Conservation (phyloP, 2,888 invertebrate species). For the Stenolophus ochropezus region DNA sequence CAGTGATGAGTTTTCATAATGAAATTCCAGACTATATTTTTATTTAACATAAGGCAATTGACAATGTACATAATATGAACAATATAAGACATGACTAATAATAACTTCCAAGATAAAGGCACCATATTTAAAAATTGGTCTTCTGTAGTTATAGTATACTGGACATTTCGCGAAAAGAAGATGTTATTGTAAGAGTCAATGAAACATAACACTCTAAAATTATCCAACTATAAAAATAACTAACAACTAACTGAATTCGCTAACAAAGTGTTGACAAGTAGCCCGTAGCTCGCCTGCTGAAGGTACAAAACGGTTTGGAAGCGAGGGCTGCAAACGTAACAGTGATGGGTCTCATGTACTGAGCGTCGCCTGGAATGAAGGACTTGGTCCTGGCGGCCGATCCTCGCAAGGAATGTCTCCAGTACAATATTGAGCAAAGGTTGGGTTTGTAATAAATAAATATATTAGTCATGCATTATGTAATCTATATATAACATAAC, state of each 20-base stretch:
- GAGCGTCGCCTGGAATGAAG: slow-evolving; percentile 19
- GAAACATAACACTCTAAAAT: slow-evolving; percentile 47
- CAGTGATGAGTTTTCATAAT: slow-evolving; percentile 51
- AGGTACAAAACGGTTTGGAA: slow-evolving; percentile 9
- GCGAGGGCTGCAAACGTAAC: slow-evolving; percentile 22
- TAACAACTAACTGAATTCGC: slow-evolving; percentile 41
- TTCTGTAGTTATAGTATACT: slow-evolving; percentile 56
- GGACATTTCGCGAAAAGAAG: slow-evolving; percentile 46
- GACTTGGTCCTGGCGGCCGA: neutral
- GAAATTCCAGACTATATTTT: slow-evolving; percentile 59
- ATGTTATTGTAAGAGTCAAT: slow-evolving; percentile 19
- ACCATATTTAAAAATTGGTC: slow-evolving; percentile 60
- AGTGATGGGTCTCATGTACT: slow-evolving; percentile 40
- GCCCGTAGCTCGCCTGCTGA: slow-evolving; percentile 26
- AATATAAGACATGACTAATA: slow-evolving; percentile 61
- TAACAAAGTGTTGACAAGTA: slow-evolving; percentile 55
- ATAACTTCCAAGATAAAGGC: slow-evolving; percentile 57
- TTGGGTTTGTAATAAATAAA: slow-evolving; percentile 56
- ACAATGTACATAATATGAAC: slow-evolving; percentile 60
- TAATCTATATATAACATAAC: slow-evolving; percentile 49
- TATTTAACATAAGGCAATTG: slow-evolving; percentile 60
- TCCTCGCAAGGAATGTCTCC: slow-evolving; percentile 44
- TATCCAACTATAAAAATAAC: slow-evolving; percentile 52
- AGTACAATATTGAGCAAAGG: slow-evolving; percentile 59
- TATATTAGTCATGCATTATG: slow-evolving; percentile 58